Base-by-base conservation (phyloP, 2,113 vertebrate species). In the Larimichthys crocea region DNA sequence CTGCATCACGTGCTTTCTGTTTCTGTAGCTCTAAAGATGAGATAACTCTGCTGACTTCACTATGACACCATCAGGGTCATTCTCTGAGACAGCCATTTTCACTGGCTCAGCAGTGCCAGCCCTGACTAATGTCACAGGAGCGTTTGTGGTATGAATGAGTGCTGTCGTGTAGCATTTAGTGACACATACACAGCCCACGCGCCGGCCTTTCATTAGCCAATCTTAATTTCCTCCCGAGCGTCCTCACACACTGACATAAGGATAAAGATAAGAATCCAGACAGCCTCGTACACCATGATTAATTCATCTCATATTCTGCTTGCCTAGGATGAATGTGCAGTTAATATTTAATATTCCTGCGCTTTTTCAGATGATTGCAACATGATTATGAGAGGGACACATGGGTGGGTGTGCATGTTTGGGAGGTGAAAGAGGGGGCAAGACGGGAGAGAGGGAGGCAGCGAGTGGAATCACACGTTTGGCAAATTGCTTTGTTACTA, bases 291-390 rank as follows among this genome's bases (percentile, higher is more conserved):
- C 16, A 26, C 62, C 78, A 92, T 94, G 85, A 94, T 93, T 93
- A 89, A 93, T 95, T 94, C 75, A 93, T 88, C 82, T 83, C 79
- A 85, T 91, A 89, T 91, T 91, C 88, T 88, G 85, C 83, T 88
- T 83, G 86, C 79, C 79, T 75, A 67, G 82, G 93, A 95, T 89
- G 81, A 90, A 94, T 88, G 86, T 86, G 83, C 64, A 71, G 77
- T 94, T 92, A 93, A 94, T 94, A 92, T 91, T 93, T 94, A 71
- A 94, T 93, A 83, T 75, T 85, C 55, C 63, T 77, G n/a, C 52
- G 49, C 82, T 76, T 91, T 88, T 85, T 81, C 61, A 89, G 85
- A 83, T 86, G 87, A 85, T 91, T 89, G 79, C 73, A 88, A 89
- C 82, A 89, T 79, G 79, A 90, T 84, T 62, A 77, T 68, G 73